Evolutionary conservation across 1,140 invertebrate species (phyloP), one percentile per base, ranked within the genome.

Genomic region (Drosophila eugracilis): DNA sequence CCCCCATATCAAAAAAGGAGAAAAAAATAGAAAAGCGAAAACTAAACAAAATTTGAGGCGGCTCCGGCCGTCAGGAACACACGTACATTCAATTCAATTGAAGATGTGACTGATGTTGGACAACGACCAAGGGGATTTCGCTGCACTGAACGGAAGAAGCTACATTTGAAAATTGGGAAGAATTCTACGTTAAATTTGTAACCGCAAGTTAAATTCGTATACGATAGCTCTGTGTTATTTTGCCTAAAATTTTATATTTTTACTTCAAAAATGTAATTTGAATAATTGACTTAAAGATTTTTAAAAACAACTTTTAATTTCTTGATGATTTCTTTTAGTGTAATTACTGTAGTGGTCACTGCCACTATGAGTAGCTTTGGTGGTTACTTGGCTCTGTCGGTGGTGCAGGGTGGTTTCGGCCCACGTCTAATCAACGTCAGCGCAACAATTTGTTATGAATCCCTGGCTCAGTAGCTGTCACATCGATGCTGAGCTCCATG

Each of bases 381-480:
- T 79, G 80, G 80, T 83, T 62, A 62, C 44, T 21, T 3, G 15
- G 14, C 7, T 17, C 15, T 9, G 37, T 44, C 7, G 37, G 24
- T 19, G 57, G 45, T 47, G 54, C 9, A 22, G 42, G 36, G 12
- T 37, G 52, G 26, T 26, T 52, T 34, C 37, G 39, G 22, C 32
- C 36, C 37, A 54, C 66, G 71, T 79, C 80, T 84, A 84, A 84
- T 84, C 80, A 84, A 75, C 79, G 76, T 81, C 78, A 81, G 59
- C 45, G 75, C 76, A 79, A 73, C 80, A 85, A 85, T 80, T 85
- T 86, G 80, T 74, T 85, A 79, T 80, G 72, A 76, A 80, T 86
- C 74, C 71, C 58, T 32, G 54, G 55, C 47, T 59, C 53, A 26
- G 32, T 26, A 41, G 44, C 70, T 79, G 58, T 72, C 72, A 59